A percentile compares a stretch with the other conserved stretches of the same genome.
Conservation (phyloP, 2,797 vertebrate genomes). For the Melanitta fusca region DNA sequence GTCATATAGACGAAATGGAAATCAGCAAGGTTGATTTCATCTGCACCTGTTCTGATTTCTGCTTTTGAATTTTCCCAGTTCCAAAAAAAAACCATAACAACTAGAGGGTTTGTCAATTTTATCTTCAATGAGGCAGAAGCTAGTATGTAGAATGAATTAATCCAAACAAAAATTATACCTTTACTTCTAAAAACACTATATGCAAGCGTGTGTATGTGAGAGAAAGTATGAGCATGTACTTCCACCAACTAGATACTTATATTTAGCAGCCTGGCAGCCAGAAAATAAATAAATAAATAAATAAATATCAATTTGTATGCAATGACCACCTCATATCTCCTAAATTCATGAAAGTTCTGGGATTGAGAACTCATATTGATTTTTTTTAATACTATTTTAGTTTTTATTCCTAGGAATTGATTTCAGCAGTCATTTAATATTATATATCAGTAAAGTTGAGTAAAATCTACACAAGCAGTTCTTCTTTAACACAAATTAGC, state of each 20-base stretch:
- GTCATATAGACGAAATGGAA: neutral
- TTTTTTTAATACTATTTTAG: conserved; percentile 60
- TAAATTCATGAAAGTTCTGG: conserved; percentile 50
- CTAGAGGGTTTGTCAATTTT: neutral
- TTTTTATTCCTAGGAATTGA: conserved; percentile 58
- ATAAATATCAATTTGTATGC: conserved; percentile 57
- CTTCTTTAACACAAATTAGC: conserved; percentile 67
- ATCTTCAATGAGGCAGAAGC: neutral
- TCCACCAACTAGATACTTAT: neutral
- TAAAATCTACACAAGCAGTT: conserved; percentile 50
- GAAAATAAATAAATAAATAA: too few species aligned
- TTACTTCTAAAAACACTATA: neutral
- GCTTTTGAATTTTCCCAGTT: neutral
- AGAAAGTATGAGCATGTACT: neutral
- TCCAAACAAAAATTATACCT: neutral
- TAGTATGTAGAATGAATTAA: neutral
- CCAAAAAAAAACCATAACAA: neutral
- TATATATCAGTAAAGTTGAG: conserved; percentile 3
- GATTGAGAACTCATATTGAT: conserved; percentile 53
- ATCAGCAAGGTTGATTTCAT: neutral
- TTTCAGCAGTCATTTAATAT: conserved; percentile 43
- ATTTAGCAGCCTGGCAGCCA: neutral
- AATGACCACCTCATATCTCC: neutral
- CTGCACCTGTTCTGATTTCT: neutral
- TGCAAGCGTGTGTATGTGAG: neutral